Conservation (phyloP, 2,113 vertebrate genomes). For the Poicephalus meyeri region DNA sequence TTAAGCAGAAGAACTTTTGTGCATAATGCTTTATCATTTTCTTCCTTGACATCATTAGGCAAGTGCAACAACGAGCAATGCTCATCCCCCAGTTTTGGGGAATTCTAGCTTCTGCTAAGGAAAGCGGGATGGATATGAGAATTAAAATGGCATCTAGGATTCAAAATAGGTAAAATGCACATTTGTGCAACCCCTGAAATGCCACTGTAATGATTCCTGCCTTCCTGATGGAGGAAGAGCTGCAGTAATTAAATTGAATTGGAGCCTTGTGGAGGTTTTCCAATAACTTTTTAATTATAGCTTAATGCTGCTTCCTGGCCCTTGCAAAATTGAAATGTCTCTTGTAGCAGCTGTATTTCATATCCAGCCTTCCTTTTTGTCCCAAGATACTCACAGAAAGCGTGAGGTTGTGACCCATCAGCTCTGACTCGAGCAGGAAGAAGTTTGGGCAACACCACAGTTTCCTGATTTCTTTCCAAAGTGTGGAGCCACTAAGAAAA, state of each 20-base stretch:
- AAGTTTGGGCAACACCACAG: not conserved
- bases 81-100: not conserved
- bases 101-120: not conserved
- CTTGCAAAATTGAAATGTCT: constrained; percentile 39
- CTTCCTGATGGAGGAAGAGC: not conserved
- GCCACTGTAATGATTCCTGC: not conserved
- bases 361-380: not conserved
- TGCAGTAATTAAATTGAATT: constrained; percentile 54
- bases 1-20: not conserved
- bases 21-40: not conserved
- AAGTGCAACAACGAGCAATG: not conserved
- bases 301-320: constrained; percentile 16
- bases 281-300: constrained; percentile 58
- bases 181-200: not conserved
- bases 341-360: not conserved
- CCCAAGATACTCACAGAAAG: not conserved
- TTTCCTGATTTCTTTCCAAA: not conserved
- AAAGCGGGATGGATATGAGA: not conserved
- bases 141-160: not conserved
- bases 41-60: not conserved
- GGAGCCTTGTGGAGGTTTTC: constrained; percentile 27
- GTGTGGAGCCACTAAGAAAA: not conserved
- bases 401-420: not conserved
- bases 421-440: not conserved
- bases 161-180: not conserved